A percentile compares a stretch with the other conserved stretches of the same genome.
Conservation (phyloP, 2,797 vertebrate genomes). For the Percopsis omiscomaycus region DNA sequence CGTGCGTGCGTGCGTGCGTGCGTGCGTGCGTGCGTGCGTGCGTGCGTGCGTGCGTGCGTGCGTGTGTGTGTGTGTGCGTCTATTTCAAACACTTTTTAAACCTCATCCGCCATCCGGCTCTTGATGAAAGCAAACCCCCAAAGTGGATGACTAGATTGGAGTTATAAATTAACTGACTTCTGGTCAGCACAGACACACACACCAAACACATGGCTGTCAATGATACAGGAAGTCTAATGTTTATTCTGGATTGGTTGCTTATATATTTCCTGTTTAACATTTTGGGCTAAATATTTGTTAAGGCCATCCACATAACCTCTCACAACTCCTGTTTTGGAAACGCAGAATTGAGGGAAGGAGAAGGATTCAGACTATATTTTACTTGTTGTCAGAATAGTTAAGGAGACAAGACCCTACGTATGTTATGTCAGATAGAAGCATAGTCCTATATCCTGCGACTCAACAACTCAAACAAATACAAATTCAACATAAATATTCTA, state of each 20-base stretch:
- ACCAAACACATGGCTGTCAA: conserved; percentile 29
- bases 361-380: conserved; percentile 8
- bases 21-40: no score
- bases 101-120: not conserved
- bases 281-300: conserved; percentile 63
- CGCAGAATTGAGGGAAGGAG: conserved; percentile 11
- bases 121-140: conserved; percentile 18
- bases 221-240: conserved; percentile 52
- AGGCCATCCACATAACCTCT: conserved; percentile 29
- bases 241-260: conserved; percentile 53
- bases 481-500: no score
- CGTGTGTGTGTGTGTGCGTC: conserved; percentile 3
- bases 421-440: not conserved
- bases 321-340: conserved; percentile 31
- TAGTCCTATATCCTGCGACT: no score
- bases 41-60: not conserved
- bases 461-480: no score
- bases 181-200: conserved; percentile 20
- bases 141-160: conserved; percentile 13
- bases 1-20: no score
- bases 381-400: conserved; percentile 5
- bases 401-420: not conserved
- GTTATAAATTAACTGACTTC: conserved; percentile 8
- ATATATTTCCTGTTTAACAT: conserved; percentile 50
- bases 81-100: not conserved